Percentiles rank a stretch among this genome's conserved stretches.
phyloP scores from a whole-genome alignment of 1,140 invertebrate species.

The Bathynomus jamesi region DNA sequence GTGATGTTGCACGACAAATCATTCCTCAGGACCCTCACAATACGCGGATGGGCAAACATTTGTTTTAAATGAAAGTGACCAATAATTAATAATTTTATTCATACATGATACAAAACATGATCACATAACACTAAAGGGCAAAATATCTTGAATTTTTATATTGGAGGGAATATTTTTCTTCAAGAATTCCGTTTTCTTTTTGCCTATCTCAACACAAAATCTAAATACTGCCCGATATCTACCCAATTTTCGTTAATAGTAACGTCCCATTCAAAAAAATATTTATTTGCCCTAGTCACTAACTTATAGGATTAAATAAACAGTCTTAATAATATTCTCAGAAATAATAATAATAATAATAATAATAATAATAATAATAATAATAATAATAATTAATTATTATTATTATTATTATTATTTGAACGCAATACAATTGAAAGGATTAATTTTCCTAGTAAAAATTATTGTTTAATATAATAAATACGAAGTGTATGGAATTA shows the following conservation, averaged over 20 bases:
- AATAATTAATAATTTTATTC: neutral
- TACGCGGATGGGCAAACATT: too few species aligned
- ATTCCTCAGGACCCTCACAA: too few species aligned
- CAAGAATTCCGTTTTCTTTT: neutral
- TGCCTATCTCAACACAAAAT: neutral
- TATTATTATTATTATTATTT: too few species aligned
- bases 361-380: neutral
- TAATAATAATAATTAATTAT: neutral
- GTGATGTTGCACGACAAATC: too few species aligned
- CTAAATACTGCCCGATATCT: neutral
- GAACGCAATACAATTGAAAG: too few species aligned
- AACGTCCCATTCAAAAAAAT: too few species aligned
- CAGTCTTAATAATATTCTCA: neutral
- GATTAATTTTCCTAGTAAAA: too few species aligned
- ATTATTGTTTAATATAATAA: too few species aligned
- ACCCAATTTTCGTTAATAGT: too few species aligned
- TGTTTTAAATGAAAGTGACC: neutral
- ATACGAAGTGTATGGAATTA: too few species aligned
- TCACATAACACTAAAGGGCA: neutral
- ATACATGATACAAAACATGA: constrained; percentile 1
- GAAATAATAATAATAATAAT: neutral
- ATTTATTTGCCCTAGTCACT: too few species aligned
- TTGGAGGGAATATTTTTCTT: neutral
- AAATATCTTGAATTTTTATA: neutral
- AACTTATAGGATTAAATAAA: neutral